Base-by-base conservation (phyloP, 2,797 vertebrate genomes). In the Sus cebifrons region DNA sequence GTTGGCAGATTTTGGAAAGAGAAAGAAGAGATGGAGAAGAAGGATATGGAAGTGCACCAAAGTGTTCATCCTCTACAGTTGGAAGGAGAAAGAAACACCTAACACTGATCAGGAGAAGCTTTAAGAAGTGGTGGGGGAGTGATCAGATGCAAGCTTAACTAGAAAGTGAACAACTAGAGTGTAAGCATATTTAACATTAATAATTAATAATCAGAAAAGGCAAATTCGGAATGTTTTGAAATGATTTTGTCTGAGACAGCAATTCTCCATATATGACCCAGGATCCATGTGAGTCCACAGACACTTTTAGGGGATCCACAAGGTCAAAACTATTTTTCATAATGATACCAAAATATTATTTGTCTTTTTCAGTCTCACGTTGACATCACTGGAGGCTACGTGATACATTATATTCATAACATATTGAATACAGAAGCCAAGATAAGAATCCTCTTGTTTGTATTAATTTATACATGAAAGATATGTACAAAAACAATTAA, bases 81-180 rank as follows among this genome's bases (percentile, higher is more conserved):
- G 40, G 56, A 74, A 78, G 16, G 27, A 97, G 54, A 83, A 56
- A 74, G 44, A 56, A 60, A 11, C 32, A 60, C 21, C 91, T 88
- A 27, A 73, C 32, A 85, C 40, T 58, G 20, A 56, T 74, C 17
- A 79, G 64, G 54, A 87, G 29, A 67, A 54, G 77, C 56, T 6
- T 60, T 52, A 40, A 75, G 17, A 2, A 36, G 18, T 32, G 40
- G 27, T 40, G 6, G 36, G 36, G 36, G 36, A 78, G 17, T 27
- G 36, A 83, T 49, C 77, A 77, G 52, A 71, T n/a, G 78, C 12
- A 77, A 85, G 81, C 54, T 60, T 88, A 93, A 56, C 52, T 74
- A 81, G n/a, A 84, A 85, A 68, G 25, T 79, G 84, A 90, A 79
- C 32, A 90, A 84, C 64, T n/a, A 81, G 36, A 92, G 11, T 67